Evolutionary conservation across 1,140 invertebrate species (phyloP), one percentile per base, ranked within the genome.

Genomic region (Drosophila bocqueti): DNA sequence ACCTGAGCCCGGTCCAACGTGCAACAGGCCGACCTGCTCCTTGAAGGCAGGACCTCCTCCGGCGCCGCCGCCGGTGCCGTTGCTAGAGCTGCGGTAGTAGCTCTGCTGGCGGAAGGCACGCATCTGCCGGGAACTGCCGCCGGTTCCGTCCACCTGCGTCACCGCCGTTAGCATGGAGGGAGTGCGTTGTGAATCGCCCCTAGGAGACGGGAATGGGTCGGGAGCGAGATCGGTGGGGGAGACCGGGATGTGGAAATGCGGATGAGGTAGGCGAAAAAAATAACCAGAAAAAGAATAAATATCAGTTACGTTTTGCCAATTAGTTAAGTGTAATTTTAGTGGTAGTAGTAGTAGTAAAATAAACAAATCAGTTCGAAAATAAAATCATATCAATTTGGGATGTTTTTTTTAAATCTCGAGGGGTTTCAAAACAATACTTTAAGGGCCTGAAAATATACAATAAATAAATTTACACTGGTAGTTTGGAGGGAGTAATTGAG

Each of bases 171-270:
- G 45, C 86, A 93, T 90, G 11, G 92, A 93, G 11, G 86, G 91
- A 15, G 91, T 93, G 49, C 92, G 84, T 62, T 93, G 91, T 5
- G 92, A 92, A 59, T 92, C 90, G 34, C 86, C 92, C 83, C 92
- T 93, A 47, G 18, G 58, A 55, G 45, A 71, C 58, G 55, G 15
- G 36, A 58, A 58, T 13, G 16, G 42, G 15, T 24, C 1, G 36
- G n/a, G 16, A 49, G 26, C 34, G 21, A 46, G 18, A 31, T 38
- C 16, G 21, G 24, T 6, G 11, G 36, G 47, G 18, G 31, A 54
- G 31, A 24, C 18, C 9, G 31, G 57, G 36, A 55, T 15, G 21
- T 38, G 34, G 66, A 42, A 34, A 38, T 38, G 64, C 24, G 36
- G 38, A 38, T 68, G 63, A 5, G 49, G 47, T 8, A 10, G 49